phyloP scores from a whole-genome alignment of 2,797 vertebrate genomes.

The Passerculus sandwichensis region DNA sequence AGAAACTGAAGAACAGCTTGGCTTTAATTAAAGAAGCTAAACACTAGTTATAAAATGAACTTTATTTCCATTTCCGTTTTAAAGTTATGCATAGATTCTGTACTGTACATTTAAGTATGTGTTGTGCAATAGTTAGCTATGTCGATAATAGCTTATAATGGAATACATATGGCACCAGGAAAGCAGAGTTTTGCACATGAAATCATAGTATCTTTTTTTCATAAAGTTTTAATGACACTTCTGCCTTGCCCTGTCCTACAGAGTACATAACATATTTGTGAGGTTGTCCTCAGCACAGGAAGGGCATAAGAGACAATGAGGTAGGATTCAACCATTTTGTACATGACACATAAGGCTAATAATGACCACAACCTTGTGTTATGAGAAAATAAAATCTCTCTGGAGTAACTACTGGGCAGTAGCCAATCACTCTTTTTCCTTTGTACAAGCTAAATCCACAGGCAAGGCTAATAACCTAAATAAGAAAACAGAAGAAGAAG shows the following conservation, averaged over 20 bases:
- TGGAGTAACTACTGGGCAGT: neutral
- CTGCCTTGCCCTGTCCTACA: neutral
- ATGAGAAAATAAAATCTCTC: neutral
- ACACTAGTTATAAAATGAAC: neutral
- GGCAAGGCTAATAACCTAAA: neutral
- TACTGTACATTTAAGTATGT: neutral
- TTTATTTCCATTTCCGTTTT: neutral
- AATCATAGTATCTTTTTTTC: neutral
- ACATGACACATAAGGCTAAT: neutral
- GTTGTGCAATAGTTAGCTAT: neutral
- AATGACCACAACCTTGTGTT: neutral
- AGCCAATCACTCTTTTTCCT: neutral
- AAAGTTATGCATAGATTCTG: neutral
- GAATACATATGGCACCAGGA: constrained; percentile 16
- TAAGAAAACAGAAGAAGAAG: neutral
- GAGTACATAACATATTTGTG: neutral
- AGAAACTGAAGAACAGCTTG: neutral
- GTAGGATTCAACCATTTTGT: neutral
- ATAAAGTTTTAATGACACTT: constrained; percentile 4
- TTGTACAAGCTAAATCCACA: neutral
- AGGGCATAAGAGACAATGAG: neutral
- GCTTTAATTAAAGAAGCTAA: neutral
- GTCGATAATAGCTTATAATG: neutral
- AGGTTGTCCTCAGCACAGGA: neutral
- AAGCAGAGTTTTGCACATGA: neutral